These are phyloP conservation scores for Botrylloides violaceus DNA, from an alignment of 23 tunicate genomes.

Conservation along the genomic window DNA sequence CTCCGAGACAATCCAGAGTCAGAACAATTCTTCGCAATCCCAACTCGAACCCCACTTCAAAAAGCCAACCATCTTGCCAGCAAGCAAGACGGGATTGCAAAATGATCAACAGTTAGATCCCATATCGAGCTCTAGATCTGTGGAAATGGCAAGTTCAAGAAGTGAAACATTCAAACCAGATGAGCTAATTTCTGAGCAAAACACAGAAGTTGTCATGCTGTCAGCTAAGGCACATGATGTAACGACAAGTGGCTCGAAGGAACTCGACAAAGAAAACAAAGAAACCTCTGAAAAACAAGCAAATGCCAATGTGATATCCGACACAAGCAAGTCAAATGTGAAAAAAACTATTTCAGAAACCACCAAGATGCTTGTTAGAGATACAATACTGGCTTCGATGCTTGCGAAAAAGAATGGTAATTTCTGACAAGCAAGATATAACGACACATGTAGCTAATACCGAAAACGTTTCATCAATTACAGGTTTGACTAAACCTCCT, in stretches of 20 bases:
- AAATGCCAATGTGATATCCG: neutral
- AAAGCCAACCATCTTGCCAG: constrained; percentile 32
- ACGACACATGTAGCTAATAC: too few species aligned
- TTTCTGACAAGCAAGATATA: too few species aligned
- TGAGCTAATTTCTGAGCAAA: constrained; percentile 38
- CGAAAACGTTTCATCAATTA: neutral
- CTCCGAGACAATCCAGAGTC: neutral
- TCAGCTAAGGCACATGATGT: neutral
- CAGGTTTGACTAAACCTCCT: constrained; percentile 80
- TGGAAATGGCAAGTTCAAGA: constrained; percentile 55
- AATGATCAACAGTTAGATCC: neutral
- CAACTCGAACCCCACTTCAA: constrained; percentile 30
- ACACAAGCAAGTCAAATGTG: neutral
- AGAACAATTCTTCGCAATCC: neutral
- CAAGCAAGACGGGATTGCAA: neutral
- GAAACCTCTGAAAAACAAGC: neutral
- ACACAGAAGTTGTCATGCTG: neutral
- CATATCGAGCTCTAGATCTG: constrained; percentile 1
- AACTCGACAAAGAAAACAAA: neutral
- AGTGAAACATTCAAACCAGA: too few species aligned
- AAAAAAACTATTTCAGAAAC: constrained; percentile 84
- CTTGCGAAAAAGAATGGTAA: constrained; percentile 88
- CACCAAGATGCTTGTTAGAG: constrained; percentile 76
- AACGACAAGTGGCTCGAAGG: neutral
- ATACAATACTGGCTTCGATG: constrained; percentile 76